These are phyloP conservation scores for Botia almorhae DNA, from an alignment of 2,797 vertebrate species.

Conservation along the genomic window DNA sequence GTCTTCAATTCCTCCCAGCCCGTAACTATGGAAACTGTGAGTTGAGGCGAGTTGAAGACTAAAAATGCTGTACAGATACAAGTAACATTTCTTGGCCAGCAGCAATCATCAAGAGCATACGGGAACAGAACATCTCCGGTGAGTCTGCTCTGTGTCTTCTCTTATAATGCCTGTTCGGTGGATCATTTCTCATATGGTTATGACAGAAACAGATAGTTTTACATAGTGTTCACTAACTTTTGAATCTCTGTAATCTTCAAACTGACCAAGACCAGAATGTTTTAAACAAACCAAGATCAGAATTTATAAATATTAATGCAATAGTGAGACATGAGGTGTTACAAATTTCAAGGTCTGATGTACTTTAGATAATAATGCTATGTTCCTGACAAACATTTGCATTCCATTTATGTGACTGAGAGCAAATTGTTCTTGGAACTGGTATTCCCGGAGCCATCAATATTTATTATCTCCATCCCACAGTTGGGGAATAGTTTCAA, in stretches of 20 bases:
- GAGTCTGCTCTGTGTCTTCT: conserved; percentile 15
- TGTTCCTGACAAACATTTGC: neutral
- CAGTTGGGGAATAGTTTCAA: conserved; percentile 3
- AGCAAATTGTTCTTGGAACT: neutral
- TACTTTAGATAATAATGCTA: neutral
- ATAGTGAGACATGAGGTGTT: neutral
- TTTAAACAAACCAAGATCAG: neutral
- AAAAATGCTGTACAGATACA: conserved; percentile 83
- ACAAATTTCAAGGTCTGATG: neutral
- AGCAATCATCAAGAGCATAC: conserved; percentile 12
- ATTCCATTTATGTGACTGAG: neutral
- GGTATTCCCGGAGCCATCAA: neutral
- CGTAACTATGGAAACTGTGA: conserved; percentile 77
- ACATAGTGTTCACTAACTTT: neutral
- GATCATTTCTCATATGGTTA: too few relatives aligned
- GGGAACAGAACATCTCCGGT: conserved; percentile 23
- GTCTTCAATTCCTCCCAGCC: conserved; percentile 90
- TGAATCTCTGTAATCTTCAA: neutral
- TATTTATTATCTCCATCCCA: conserved; percentile 15
- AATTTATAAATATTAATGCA: neutral
- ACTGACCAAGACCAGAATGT: neutral
- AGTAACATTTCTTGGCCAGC: conserved; percentile 67
- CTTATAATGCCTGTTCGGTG: neutral
- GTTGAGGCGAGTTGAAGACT: conserved; percentile 89
- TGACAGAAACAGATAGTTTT: too few relatives aligned